Evolutionary conservation across 64 coral and sea anemone genomes (phyloP).

Genomic region (Montipora foliosa): DNA sequence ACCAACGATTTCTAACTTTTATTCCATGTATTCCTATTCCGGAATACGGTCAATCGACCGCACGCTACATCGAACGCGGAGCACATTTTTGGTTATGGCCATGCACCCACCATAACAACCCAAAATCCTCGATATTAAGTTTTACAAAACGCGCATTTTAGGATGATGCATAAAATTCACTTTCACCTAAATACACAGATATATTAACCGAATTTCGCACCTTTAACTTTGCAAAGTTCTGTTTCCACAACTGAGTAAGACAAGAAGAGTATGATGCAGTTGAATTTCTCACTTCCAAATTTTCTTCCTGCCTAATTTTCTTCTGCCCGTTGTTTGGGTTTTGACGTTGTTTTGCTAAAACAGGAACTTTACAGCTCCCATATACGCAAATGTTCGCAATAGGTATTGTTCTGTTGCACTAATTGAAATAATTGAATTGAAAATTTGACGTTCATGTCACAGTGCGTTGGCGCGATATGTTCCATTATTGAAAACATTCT

Average conservation of each 20-base stretch:
- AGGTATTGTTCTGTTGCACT: neutral
- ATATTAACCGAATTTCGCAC: neutral
- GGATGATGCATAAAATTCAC: neutral
- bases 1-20: too few relatives aligned
- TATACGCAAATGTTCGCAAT: neutral
- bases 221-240: neutral
- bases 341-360: neutral
- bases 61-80: too few relatives aligned
- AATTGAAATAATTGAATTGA: neutral
- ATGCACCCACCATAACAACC: neutral
- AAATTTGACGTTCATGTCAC: conserved; percentile 9
- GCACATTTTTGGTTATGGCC: neutral
- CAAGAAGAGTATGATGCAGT: neutral
- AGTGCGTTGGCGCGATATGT: neutral
- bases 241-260: neutral
- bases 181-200: neutral
- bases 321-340: neutral
- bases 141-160: neutral
- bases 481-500: neutral
- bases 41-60: too few relatives aligned
- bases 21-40: too few relatives aligned
- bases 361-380: neutral
- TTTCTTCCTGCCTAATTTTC: neutral
- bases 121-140: neutral
- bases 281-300: neutral